Evolutionary conservation across 1,140 invertebrate species (phyloP).

Genomic region (Cherax quadricarinatus): DNA sequence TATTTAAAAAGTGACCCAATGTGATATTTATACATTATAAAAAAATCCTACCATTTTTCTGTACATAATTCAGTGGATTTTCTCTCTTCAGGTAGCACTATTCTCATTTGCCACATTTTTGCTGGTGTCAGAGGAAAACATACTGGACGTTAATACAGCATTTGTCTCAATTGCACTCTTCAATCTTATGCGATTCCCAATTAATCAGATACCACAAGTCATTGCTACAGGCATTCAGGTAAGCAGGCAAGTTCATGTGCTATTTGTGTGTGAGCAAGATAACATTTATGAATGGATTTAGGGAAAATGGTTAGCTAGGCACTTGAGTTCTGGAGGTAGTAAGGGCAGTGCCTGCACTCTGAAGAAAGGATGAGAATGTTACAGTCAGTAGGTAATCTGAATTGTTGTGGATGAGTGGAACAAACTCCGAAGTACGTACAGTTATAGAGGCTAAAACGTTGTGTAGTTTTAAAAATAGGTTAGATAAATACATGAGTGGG

Average conservation of each 20-base stretch:
- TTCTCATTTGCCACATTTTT: constrained; percentile 41
- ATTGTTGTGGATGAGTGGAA: too few species aligned
- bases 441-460: too few species aligned
- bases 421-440: too few species aligned
- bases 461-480: too few species aligned
- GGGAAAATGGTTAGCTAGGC: too few species aligned
- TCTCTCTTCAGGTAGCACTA: constrained; percentile 26
- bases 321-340: too few species aligned
- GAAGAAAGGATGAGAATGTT: background rate
- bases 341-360: too few species aligned
- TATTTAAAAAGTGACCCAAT: too few species aligned
- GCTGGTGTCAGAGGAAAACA: constrained; percentile 27
- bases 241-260: background rate
- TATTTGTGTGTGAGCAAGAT: background rate
- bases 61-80: background rate
- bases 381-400: background rate
- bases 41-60: background rate
- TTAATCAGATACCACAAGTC: constrained; percentile 78
- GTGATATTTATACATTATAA: too few species aligned
- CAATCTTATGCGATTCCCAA: constrained; percentile 79
- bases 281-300: too few species aligned
- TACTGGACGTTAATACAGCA: constrained; percentile 77
- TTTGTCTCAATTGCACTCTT: constrained; percentile 80
- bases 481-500: too few species aligned
- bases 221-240: constrained; percentile 75